Evolutionary conservation across 2,888 invertebrate genomes (phyloP), one percentile per base, ranked within the genome.

Genomic region (Pollenia angustigena): DNA sequence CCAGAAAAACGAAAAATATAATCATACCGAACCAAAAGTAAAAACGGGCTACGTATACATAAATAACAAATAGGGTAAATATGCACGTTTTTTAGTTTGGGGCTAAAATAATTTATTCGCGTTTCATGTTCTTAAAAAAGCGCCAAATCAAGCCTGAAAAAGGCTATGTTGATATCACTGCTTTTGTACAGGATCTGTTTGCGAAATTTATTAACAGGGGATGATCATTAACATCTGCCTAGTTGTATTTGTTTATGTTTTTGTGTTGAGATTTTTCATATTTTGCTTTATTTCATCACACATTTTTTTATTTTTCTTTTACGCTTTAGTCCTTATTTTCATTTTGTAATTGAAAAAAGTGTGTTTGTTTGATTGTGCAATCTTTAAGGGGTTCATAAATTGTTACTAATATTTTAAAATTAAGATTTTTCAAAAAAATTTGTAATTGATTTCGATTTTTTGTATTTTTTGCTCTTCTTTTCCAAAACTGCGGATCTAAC

Each of bases 381-480:
- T 69, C 14, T 60, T n/a, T 48, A 16, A 8, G 68, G 44, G 23
- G 11, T n/a, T 58, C n/a, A 23, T 62, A 50, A 68, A n/a, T 50
- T 68, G 4, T 40, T 75, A 50, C 23, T 62, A 50, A 42, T 18
- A 44, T 52, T 46, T 64, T 46, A 54, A 64, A 54, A 72, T 46
- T 54, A 72, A 71, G 60, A 69, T 32, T 32, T 76, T 9, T 79
- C 18, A 68, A n/a, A n/a, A 72, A 74, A 74, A 14, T 64, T 71
- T 72, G 16, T 69, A 76, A 85, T 79, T 85, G 68, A 85, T 71
- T 72, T 72, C 50, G 50, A 32, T 81, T 71, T 84, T 83, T 76
- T 85, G 46, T 81, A 62, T 72, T 81, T 82, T 84, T 81, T 84
- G 75, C 60, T 84, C 72, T 87, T 81, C 66, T 84, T 82, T 80